phyloP scores from a whole-genome alignment of 92 coral and sea anemone genomes.

The Porites rus region DNA sequence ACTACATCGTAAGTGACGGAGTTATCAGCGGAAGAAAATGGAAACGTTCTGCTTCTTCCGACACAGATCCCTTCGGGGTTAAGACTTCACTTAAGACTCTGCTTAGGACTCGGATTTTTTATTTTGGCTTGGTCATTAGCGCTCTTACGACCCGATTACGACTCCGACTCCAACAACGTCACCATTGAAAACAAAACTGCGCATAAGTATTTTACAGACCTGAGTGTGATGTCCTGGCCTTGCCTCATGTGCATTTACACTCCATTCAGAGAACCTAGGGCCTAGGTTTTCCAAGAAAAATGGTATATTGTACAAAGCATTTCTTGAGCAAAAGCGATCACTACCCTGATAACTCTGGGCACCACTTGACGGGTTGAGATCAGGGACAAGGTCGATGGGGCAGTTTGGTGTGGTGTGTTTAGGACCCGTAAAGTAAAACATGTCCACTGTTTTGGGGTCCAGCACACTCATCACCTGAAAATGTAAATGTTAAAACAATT shows the following conservation, averaged over 20 bases:
- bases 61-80: too few species aligned
- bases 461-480: constrained; percentile 85
- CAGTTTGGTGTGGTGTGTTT: constrained; percentile 95
- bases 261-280: constrained; percentile 87
- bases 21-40: too few species aligned
- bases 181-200: too few species aligned
- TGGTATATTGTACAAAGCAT: constrained; percentile 80
- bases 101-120: too few species aligned
- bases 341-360: constrained; percentile 85
- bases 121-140: too few species aligned
- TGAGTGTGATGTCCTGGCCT: constrained; percentile 94
- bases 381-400: constrained; percentile 81
- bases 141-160: too few species aligned
- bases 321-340: constrained; percentile 57
- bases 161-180: too few species aligned
- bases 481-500: background rate
- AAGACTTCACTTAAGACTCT: too few species aligned
- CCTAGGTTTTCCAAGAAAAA: constrained; percentile 89
- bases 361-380: constrained; percentile 87
- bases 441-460: constrained; percentile 83
- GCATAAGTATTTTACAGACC: constrained; percentile 47
- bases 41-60: too few species aligned
- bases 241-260: constrained; percentile 88
- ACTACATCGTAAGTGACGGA: too few species aligned
- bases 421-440: constrained; percentile 90